Conservation (phyloP, 2,797 vertebrate species). For the Hyperoplus lanceolatus region DNA sequence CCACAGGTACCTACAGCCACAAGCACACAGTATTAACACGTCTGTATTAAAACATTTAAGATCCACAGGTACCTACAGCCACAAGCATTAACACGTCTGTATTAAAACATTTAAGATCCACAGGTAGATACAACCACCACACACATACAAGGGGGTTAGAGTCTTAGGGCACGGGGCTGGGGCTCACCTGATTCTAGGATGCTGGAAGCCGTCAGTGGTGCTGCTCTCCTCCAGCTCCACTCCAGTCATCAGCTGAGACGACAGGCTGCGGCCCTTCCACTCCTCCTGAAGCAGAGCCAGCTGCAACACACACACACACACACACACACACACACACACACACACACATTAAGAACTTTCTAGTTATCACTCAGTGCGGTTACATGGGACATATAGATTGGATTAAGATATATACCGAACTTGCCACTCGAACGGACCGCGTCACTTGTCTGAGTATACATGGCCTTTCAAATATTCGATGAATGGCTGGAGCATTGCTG, state of each 20-base stretch:
- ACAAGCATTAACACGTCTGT: not conserved
- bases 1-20: conserved; percentile 85
- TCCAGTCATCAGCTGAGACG: conserved; percentile 90
- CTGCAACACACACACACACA: conserved; percentile 76
- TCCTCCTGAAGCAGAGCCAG: conserved; percentile 91
- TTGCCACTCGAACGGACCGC: too few relatives aligned
- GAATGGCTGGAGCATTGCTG: too few relatives aligned
- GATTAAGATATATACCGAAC: too few relatives aligned
- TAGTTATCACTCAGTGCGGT: not conserved
- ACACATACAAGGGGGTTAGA: too few relatives aligned
- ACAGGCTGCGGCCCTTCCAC: conserved; percentile 90
- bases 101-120: conserved; percentile 66
- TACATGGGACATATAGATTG: too few relatives aligned
- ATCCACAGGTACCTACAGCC: conserved; percentile 88
- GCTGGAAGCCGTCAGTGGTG: conserved; percentile 86
- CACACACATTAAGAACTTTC: not conserved
- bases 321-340: too few relatives aligned
- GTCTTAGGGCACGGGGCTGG: not conserved
- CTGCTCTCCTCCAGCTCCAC: conserved; percentile 89
- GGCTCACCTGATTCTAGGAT: conserved; percentile 92
- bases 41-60: not conserved
- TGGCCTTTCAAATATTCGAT: too few relatives aligned
- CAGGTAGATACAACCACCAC: conserved; percentile 84
- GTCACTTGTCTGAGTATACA: too few relatives aligned
- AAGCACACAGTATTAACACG: not conserved